A percentile compares a stretch with the other conserved stretches of the same genome.
Evolutionary conservation across 2,113 vertebrate genomes (phyloP).

Genomic region (Larimichthys crocea): DNA sequence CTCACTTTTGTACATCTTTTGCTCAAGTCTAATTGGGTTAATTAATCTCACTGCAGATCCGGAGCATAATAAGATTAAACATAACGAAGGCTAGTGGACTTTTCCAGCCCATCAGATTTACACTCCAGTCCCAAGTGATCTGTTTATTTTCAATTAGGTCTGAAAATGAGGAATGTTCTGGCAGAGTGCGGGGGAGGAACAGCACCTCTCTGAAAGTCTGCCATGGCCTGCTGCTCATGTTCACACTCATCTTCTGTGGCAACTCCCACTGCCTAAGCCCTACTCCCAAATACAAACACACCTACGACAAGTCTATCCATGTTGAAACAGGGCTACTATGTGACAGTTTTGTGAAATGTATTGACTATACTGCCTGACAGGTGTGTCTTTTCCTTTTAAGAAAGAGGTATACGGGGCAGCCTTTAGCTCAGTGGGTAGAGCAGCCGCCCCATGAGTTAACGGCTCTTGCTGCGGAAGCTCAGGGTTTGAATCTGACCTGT

Average conservation of each 20-base stretch:
- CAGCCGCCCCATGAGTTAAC: too few relatives aligned
- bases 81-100: slow-evolving; percentile 72
- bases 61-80: slow-evolving; percentile 78
- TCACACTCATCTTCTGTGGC: slow-evolving; percentile 53
- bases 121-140: slow-evolving; percentile 69
- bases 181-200: slow-evolving; percentile 59
- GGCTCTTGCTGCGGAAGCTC: too few relatives aligned
- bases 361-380: background rate
- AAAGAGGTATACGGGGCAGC: background rate
- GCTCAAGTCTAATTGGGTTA: slow-evolving; percentile 78
- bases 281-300: slow-evolving; percentile 1
- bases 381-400: background rate
- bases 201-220: slow-evolving; percentile 60
- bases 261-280: slow-evolving; percentile 30
- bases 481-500: too few relatives aligned
- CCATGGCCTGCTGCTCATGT: slow-evolving; percentile 62
- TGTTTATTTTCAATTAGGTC: slow-evolving; percentile 84
- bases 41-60: slow-evolving; percentile 79
- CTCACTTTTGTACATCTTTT: slow-evolving; percentile 66
- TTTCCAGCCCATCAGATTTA: slow-evolving; percentile 79
- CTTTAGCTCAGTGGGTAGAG: too few relatives aligned
- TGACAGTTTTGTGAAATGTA: background rate
- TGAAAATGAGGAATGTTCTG: slow-evolving; percentile 68
- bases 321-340: background rate
- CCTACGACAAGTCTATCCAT: background rate